Evolutionary conservation across 2,888 invertebrate genomes (phyloP).

Genomic region (Spilarctia lutea): DNA sequence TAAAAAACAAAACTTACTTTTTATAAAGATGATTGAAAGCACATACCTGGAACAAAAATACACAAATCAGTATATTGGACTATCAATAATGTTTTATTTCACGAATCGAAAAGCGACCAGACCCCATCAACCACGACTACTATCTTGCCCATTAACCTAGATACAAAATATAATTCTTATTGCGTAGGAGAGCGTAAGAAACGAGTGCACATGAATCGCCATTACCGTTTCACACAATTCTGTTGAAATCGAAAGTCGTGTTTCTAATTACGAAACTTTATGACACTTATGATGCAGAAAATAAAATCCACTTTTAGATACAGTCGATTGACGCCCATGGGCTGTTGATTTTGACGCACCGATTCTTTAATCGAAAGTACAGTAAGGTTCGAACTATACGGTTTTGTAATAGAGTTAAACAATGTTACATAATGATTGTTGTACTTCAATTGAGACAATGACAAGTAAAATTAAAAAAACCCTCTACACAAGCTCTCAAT

Average conservation of each 20-base stretch:
- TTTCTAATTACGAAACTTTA: conserved; percentile 59
- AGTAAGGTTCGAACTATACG: conserved; percentile 46
- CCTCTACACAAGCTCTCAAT: too few relatives aligned
- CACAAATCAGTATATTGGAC: conserved; percentile 51
- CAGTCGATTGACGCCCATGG: conserved; percentile 54
- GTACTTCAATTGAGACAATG: conserved; percentile 8
- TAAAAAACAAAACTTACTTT: conserved; percentile 39
- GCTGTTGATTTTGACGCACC: conserved; percentile 47
- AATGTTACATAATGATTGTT: conserved; percentile 34
- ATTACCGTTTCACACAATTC: conserved; percentile 71
- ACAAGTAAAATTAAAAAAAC: too few relatives aligned
- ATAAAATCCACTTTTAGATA: conserved; percentile 53
- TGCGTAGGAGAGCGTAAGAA: conserved; percentile 74
- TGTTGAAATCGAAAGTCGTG: conserved; percentile 77
- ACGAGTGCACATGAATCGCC: conserved; percentile 68
- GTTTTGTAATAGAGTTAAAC: conserved; percentile 32
- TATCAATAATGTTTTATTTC: conserved; percentile 44
- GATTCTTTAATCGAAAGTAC: conserved; percentile 45
- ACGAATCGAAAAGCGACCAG: conserved; percentile 35
- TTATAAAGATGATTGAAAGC: conserved; percentile 25
- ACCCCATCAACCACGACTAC: conserved; percentile 63
- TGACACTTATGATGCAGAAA: conserved; percentile 56
- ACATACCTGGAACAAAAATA: conserved; percentile 70
- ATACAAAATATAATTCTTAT: conserved; percentile 74
- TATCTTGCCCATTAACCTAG: conserved; percentile 78